Evolutionary conservation across 2,797 vertebrate genomes (phyloP), one percentile per base, ranked within the genome.

Genomic region (Poecilia velifera): DNA sequence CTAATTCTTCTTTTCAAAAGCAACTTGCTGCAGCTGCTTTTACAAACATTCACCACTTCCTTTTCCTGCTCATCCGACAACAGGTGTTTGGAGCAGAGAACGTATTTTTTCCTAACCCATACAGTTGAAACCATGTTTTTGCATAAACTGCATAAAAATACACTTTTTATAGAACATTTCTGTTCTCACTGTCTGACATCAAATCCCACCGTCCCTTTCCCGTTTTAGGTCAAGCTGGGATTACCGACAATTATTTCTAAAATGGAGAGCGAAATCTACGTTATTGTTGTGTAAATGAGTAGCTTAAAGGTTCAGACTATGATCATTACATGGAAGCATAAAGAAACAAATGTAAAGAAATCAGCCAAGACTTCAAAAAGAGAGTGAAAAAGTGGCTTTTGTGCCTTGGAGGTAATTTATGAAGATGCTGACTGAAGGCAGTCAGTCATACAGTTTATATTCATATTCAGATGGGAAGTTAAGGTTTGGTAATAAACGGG

Each of bases 31-130:
- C 4, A 47, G 39, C 70, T 73, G 55, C 43, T 10, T 31, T 16
- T 80, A 64, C 18, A 76, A 66, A 78, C 34, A 2, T 31, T 84
- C 43, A 81, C 76, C 76, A 80, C 86, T 82, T 91, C 86, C 83
- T 79, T 25, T 86, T 66, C 28, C 68, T 76, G 76, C 25, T 7
- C 53, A 6, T 55, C 53, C 34, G 4, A 62, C 0, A 73, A 2
- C 82, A 83, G 76, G 34, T 83, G 64, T 73, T 72, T 72, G 49
- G 45, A 76, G 53, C 43, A n/a, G 20, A 43, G 3, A 31, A 20
- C 13, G 18, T n/a, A 10, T 43, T n/a, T 13, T 25, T 43, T 43
- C 9, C 12, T 43, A 3, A 8, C 22, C 20, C 39, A 6, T 25
- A 70, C 66, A 41, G 22, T n/a, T n/a, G 66, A 70, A 70, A 41